These are phyloP conservation scores for Upupa epops DNA, from an alignment of 2,113 vertebrate species.

Conservation along the genomic window DNA sequence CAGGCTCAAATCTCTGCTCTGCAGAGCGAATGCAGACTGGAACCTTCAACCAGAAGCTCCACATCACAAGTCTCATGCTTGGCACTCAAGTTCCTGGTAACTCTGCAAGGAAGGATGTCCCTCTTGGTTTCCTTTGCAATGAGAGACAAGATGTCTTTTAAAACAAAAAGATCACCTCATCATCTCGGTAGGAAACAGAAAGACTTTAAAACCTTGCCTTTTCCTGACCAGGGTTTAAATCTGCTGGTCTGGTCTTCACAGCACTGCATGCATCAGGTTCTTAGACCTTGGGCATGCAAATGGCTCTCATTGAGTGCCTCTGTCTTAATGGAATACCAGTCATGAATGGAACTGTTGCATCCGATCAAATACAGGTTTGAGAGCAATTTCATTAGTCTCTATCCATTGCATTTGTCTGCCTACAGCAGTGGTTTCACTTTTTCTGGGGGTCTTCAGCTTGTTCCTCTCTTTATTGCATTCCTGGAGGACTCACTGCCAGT, in stretches of 20 bases:
- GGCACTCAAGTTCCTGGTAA: not conserved
- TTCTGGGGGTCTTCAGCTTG: not conserved
- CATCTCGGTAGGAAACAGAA: not conserved
- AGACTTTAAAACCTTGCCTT: not conserved
- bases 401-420: not conserved
- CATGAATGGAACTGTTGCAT: not conserved
- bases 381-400: not conserved
- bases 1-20: not conserved
- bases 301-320: not conserved
- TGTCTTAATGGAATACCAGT: not conserved
- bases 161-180: not conserved
- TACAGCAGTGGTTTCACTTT: not conserved
- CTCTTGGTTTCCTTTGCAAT: not conserved
- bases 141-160: not conserved
- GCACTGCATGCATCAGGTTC: not conserved
- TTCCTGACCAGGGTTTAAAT: not conserved
- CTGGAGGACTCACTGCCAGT: not conserved
- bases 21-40: not conserved
- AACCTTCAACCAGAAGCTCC: not conserved
- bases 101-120: accelerated
- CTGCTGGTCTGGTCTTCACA: not conserved
- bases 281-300: not conserved
- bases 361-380: not conserved
- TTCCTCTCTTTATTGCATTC: not conserved
- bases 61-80: not conserved